Evolutionary conservation across 2,797 vertebrate genomes (phyloP).

Genomic region (Gobio occitaniae): DNA sequence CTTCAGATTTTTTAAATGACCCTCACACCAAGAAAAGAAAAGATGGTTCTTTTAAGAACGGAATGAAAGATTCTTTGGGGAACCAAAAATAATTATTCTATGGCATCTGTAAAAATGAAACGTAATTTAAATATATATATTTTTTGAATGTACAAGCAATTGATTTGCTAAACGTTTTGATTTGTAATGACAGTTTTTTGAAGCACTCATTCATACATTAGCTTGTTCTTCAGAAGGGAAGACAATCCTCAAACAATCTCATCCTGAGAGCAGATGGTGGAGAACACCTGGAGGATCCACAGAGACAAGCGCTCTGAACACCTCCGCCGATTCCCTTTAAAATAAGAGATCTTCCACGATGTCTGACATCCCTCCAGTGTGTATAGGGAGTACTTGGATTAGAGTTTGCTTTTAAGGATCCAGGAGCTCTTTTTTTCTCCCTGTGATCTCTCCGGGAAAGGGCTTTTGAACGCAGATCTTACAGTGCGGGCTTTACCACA

Average conservation of each 20-base stretch:
- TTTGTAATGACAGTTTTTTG: background rate
- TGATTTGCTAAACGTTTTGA: background rate
- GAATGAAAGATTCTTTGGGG: background rate
- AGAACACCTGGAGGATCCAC: slow-evolving; percentile 29
- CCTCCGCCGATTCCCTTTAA: background rate
- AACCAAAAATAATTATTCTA: background rate
- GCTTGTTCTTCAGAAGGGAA: background rate
- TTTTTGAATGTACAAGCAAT: background rate
- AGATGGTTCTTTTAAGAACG: background rate
- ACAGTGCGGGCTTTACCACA: slow-evolving; percentile 15
- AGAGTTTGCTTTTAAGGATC: slow-evolving; percentile 33
- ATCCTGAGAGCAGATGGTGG: slow-evolving; percentile 32
- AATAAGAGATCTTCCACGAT: slow-evolving; percentile 24
- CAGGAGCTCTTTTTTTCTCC: background rate
- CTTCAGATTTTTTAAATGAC: no score
- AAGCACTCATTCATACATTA: background rate
- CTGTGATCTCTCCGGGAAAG: slow-evolving; percentile 42
- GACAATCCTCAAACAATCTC: slow-evolving; percentile 12
- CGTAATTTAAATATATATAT: background rate
- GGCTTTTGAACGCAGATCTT: slow-evolving; percentile 15
- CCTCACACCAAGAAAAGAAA: background rate
- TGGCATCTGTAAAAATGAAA: no score
- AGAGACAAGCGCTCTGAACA: background rate
- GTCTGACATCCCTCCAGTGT: slow-evolving; percentile 20
- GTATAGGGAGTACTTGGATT: slow-evolving; percentile 24